Conservation (phyloP, 2,888 invertebrate species). For the Drosophila mimica region DNA sequence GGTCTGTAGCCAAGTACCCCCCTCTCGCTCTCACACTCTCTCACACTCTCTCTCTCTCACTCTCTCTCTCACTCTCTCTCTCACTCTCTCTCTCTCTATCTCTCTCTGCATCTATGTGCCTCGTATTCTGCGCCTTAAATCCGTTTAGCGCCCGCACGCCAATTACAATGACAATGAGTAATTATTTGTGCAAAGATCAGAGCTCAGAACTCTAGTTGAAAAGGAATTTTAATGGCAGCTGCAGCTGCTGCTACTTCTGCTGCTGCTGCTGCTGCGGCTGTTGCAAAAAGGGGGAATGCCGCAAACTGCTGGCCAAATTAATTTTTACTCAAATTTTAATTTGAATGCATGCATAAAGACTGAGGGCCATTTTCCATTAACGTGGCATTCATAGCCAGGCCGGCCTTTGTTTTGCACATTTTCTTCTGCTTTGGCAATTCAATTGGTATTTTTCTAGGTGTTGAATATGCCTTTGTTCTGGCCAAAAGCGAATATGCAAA, state of each 20-base stretch:
- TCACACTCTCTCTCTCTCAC: conserved; percentile 4
- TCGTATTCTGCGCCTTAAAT: conserved; percentile 38
- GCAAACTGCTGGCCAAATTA: conserved; percentile 68
- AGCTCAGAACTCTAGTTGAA: conserved; percentile 29
- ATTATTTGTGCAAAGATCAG: conserved; percentile 74
- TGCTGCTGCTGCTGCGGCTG: conserved; percentile 43
- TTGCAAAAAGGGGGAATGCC: conserved; percentile 29
- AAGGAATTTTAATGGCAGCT: conserved; percentile 67
- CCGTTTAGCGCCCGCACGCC: conserved; percentile 76
- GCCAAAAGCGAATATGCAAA: conserved; percentile 51
- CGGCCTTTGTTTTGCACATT: conserved; percentile 63
- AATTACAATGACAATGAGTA: conserved; percentile 81
- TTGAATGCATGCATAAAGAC: conserved; percentile 51
- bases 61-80: too few relatives aligned
- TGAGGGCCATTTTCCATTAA: conserved; percentile 17
- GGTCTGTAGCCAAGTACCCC: conserved; percentile 10
- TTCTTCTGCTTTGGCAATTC: conserved; percentile 24
- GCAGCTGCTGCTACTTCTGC: conserved; percentile 48
- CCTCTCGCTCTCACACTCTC: neutral
- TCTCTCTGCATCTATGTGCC: neutral
- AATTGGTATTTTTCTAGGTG: conserved; percentile 42
- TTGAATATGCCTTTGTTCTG: conserved; percentile 26
- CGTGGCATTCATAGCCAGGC: conserved; percentile 12
- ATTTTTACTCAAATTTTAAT: conserved; percentile 54
- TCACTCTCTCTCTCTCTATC: neutral